phyloP scores from a whole-genome alignment of 2,797 vertebrate genomes.

The Margarornis squamiger region DNA sequence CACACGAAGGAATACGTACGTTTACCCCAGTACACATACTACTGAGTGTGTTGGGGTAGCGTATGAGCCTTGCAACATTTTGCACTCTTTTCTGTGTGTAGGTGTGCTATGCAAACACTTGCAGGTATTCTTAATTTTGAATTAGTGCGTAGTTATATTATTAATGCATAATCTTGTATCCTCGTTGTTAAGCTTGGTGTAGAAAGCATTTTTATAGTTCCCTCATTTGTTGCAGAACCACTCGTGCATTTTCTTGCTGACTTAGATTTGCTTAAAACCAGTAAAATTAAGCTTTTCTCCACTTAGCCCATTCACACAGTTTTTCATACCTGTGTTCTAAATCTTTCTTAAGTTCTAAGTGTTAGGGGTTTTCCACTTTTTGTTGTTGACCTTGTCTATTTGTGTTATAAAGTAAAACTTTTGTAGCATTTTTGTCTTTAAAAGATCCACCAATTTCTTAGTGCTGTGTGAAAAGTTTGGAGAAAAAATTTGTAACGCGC shows the following conservation, averaged over 20 bases:
- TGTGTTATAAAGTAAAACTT: background rate
- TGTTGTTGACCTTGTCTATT: background rate
- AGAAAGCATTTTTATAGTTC: background rate
- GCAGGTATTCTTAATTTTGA: background rate
- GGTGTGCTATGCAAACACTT: background rate
- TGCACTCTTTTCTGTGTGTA: background rate
- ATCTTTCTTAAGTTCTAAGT: background rate
- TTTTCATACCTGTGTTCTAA: background rate
- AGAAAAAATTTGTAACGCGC: accelerated
- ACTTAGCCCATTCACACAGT: background rate
- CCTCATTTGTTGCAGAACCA: background rate
- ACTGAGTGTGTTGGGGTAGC: accelerated
- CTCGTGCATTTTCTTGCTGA: background rate
- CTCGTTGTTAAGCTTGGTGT: background rate
- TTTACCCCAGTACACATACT: accelerated
- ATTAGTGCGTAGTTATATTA: background rate
- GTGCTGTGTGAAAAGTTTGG: background rate
- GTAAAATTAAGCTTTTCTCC: background rate
- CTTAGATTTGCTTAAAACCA: background rate
- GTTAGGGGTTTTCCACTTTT: accelerated
- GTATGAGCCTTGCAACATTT: background rate
- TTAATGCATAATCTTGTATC: background rate
- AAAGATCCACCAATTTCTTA: background rate
- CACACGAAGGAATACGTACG: accelerated
- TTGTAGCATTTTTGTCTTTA: background rate